Base-by-base conservation (phyloP, 2,888 invertebrate genomes). In the Dromius quadrimaculatus region DNA sequence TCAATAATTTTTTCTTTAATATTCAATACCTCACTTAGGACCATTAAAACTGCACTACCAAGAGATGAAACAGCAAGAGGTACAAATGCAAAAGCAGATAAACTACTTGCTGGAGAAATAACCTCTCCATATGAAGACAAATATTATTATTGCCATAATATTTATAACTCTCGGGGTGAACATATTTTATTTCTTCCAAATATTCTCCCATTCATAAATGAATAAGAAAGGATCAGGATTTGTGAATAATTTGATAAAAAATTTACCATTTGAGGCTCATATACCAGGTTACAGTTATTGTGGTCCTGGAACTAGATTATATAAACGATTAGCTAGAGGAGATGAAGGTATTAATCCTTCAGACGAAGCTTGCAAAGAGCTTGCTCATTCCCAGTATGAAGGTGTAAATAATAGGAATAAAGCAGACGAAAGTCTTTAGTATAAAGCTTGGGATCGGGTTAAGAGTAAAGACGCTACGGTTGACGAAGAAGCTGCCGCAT, bases 201-300 rank as follows among this genome's bases (percentile, higher is more conserved):
- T 41, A 41, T 41, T 41, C 41, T 41, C 15, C 41, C 41, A 41
- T 41, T 41, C 15, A 41, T 41, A 41, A 41, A 41, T 41, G 41
- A 41, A 17, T n/a, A n/a, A 41, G 9, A 47, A 47, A 47, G 57
- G 57, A 15, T 20, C 57, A 28, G 61, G 61, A n/a, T 22, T 61
- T 20, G 19, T 61, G 8, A 61, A 61, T 38, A 38, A 19, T 41
- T 23, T 68, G 23, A 59, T 69, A 41, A 23, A 22, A 28, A 72
- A 62, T 11, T 64, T 73, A 5, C 73, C 68, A 6, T 19, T 73
- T 32, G 63, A 73, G 20, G 41, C 72, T 2, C 72, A 73, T 62
- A n/a, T 72, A 34, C 72, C 71, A 1, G 69, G 71, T 2, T 73
- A 73, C 66, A 45, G 72, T 43, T 73, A 68, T 47, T 73, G 73